Percentiles rank a stretch among this genome's conserved stretches.
These are phyloP conservation scores for Caradrina kadenii DNA, from an alignment of 2,888 invertebrate species.

Conservation along the genomic window DNA sequence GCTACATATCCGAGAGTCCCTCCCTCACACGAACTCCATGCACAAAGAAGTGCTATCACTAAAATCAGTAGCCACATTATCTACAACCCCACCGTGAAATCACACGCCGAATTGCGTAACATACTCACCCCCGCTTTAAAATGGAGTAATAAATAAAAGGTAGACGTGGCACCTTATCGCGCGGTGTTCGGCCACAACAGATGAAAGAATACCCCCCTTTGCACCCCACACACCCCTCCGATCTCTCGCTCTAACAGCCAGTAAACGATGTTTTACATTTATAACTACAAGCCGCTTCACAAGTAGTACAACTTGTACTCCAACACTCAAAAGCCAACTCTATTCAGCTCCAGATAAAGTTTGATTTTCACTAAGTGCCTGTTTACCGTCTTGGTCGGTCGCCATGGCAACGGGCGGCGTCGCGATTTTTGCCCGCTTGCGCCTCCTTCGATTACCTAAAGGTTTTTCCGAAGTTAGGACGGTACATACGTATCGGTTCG, in stretches of 20 bases:
- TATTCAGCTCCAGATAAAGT: constrained; percentile 56
- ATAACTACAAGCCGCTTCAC: constrained; percentile 86
- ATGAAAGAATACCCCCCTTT: constrained; percentile 83
- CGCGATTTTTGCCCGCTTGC: constrained; percentile 82
- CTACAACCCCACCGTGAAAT: constrained; percentile 73
- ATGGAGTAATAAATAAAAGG: constrained; percentile 90
- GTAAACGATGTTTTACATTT: constrained; percentile 89
- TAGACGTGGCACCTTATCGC: constrained; percentile 87
- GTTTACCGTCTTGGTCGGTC: constrained; percentile 70
- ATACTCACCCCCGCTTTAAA: constrained; percentile 86
- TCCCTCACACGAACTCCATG: constrained; percentile 65
- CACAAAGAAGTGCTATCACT: constrained; percentile 65
- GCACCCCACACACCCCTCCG: constrained; percentile 62
- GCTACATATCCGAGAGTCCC: constrained; percentile 41
- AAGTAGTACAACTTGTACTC: constrained; percentile 56
- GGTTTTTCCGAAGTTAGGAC: constrained; percentile 78
- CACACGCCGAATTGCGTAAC: constrained; percentile 81
- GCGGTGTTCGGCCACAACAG: constrained; percentile 76
- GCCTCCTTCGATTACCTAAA: constrained; percentile 83
- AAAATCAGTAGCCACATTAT: constrained; percentile 65
- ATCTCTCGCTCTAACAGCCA: constrained; percentile 73
- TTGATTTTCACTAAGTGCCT: constrained; percentile 65
- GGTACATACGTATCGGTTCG: constrained; percentile 67
- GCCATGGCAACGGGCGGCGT: constrained; percentile 81
- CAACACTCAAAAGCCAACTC: constrained; percentile 55